A percentile compares a stretch with the other conserved stretches of the same genome.
These are phyloP conservation scores for Macrophya annulata DNA, from an alignment of 2,888 invertebrate species.

Conservation along the genomic window DNA sequence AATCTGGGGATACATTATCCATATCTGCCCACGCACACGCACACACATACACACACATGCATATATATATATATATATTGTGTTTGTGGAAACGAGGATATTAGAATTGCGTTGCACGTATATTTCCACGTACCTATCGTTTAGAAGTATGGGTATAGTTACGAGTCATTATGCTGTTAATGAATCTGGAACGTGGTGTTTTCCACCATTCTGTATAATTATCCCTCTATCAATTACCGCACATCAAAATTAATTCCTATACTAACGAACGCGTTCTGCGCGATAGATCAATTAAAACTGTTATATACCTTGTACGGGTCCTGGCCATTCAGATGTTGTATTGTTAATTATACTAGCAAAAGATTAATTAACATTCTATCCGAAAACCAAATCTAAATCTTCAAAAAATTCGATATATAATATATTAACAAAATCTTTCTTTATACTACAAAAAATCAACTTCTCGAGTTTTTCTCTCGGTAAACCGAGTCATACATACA, in stretches of 20 bases:
- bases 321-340: not conserved
- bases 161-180: slow-evolving; percentile 15
- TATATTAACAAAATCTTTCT: no score
- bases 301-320: not conserved
- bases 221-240: slow-evolving; percentile 34
- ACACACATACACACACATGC: no score
- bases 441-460: no score
- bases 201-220: slow-evolving; percentile 30
- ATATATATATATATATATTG: no score
- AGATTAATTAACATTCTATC: not conserved
- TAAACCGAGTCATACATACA: no score
- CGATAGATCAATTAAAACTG: slow-evolving; percentile 20
- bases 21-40: no score
- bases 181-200: slow-evolving; percentile 19
- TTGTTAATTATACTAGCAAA: not conserved
- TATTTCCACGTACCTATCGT: no score
- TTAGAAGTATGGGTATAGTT: not conserved
- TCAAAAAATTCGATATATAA: no score
- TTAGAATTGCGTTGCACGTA: slow-evolving; percentile 12
- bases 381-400: no score
- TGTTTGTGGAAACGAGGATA: not conserved
- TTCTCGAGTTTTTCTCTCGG: no score
- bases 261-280: slow-evolving; percentile 13
- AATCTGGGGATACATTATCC: no score
- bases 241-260: slow-evolving; percentile 22